Base-by-base conservation (phyloP, 2,113 vertebrate species). In the Spheniscus mendiculus region DNA sequence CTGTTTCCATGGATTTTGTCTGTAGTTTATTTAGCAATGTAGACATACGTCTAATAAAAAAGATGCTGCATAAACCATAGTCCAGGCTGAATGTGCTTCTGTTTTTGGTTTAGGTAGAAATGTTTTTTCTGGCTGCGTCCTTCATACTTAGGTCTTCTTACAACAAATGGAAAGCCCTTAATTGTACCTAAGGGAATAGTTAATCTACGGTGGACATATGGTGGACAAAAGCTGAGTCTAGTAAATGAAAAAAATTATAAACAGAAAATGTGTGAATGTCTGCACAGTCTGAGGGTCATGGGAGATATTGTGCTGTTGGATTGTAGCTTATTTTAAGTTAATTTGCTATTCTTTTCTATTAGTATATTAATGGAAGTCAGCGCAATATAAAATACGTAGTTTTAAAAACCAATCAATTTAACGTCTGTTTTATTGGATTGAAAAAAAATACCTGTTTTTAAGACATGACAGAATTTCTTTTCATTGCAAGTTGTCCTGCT, bases 141-240 rank as follows among this genome's bases (percentile, higher is more conserved):
- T 98, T 99, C 98, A 98, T 99, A 99, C 98, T 99, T 99, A 99
- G 98, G 97, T 99, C 98, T 99, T 99, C 98, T 99, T 99, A 99
- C 98, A 99, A 99, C 99, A 99, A 99, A 99, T 99, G 99, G 98
- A 99, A 99, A 99, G 97, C 96, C 98, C 98, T 98, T 99, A 99
- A 99, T 99, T 99, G 98, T 98, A 97, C 99, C 98, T 98, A 59
- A 96, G 99, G 99, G 99, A 98, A 99, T 98, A 98, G 98, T 99
- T 99, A 98, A 99, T 98, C 98, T 99, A 98, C 61, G 97, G 99
- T 99, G 99, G 99, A 99, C 99, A 99, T 99, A 98, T 99, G 99
- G 98, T 99, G 98, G 98, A 99, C 99, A 99, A 99, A 99, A 99
- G 98, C 98, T 96, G 98, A 99, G 98, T 98, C 98, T 98, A 98